phyloP scores from a whole-genome alignment of 2,113 vertebrate species.

The Vulpes vulpes region DNA sequence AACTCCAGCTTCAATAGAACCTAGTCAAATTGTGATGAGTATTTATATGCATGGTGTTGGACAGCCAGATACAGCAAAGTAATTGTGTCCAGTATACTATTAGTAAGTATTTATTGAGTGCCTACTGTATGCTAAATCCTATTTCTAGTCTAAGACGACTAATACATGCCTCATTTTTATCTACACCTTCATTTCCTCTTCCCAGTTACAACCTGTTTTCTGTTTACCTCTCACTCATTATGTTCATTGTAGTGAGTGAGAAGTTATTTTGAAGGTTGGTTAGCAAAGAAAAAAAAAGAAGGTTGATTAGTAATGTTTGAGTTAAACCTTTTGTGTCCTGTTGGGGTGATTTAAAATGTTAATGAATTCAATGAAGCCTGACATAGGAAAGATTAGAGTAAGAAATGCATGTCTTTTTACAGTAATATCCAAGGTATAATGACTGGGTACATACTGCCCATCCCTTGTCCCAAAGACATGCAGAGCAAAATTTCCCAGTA shows the following conservation, averaged over 20 bases:
- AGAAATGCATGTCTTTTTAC: background rate
- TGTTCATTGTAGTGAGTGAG: background rate
- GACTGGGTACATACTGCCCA: background rate
- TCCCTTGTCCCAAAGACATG: background rate
- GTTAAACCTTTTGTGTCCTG: background rate
- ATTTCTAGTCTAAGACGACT: background rate
- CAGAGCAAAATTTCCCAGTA: background rate
- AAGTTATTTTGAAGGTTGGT: constrained; percentile 20
- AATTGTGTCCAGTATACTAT: background rate
- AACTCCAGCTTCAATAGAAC: background rate
- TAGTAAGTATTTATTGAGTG: background rate
- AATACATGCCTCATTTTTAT: background rate
- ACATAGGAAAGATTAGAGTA: background rate
- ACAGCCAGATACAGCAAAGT: background rate
- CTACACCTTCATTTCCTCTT: background rate
- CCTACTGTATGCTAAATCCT: background rate
- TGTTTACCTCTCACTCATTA: background rate
- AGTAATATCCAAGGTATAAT: background rate
- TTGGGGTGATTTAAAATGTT: constrained; percentile 41
- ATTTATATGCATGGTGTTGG: background rate
- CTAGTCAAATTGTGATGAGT: background rate
- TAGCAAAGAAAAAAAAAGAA: background rate
- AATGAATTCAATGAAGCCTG: background rate
- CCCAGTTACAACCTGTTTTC: background rate
- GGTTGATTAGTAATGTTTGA: background rate